Percentiles rank a stretch among this genome's conserved stretches.
Conservation (phyloP, 2,888 invertebrate genomes). For the Amblyjoppa proteus region DNA sequence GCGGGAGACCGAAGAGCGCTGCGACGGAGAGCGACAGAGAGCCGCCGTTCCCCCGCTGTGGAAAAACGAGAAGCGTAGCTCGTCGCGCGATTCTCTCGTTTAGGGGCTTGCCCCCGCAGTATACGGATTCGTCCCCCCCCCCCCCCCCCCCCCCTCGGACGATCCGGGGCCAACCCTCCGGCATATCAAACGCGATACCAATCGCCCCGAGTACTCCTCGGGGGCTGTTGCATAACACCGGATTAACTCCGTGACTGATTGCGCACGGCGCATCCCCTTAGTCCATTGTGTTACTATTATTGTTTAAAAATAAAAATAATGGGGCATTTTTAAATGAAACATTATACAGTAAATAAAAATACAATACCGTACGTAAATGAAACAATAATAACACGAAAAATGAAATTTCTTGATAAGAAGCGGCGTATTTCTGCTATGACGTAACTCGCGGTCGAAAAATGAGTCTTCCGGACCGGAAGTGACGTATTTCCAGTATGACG, state of each 20-base stretch:
- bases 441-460: no score
- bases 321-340: no score
- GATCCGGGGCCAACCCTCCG: slow-evolving; percentile 4
- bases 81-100: neutral
- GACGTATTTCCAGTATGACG: no score
- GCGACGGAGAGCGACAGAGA: neutral
- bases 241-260: slow-evolving; percentile 62
- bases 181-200: slow-evolving; percentile 69
- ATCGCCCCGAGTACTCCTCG: slow-evolving; percentile 68
- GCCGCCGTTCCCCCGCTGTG: slow-evolving; percentile 7
- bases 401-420: no score
- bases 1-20: slow-evolving; percentile 72
- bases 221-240: slow-evolving; percentile 61
- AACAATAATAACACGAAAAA: no score
- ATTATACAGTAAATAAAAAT: no score
- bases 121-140: neutral
- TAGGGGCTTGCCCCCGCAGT: slow-evolving; percentile 22
- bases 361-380: no score
- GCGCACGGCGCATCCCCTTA: neutral
- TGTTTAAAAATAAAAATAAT: neutral
- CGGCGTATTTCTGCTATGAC: no score
- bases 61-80: slow-evolving; percentile 5
- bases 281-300: neutral
- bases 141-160: neutral
- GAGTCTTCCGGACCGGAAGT: no score